These are phyloP conservation scores for Pogonophryne albipinna DNA, from an alignment of 2,797 vertebrate species.

Conservation along the genomic window DNA sequence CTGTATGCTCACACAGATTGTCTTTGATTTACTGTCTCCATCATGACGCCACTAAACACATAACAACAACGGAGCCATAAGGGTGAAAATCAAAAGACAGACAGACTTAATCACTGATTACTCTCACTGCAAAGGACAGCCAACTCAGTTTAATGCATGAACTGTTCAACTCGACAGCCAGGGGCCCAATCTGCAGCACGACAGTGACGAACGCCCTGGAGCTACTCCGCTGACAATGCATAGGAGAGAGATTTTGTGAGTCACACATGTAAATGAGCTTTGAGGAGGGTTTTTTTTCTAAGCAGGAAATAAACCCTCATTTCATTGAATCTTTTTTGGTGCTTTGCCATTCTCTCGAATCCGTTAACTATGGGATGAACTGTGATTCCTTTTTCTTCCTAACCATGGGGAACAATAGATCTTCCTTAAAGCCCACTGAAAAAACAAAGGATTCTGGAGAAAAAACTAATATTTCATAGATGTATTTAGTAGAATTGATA, in stretches of 20 bases:
- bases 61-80: conserved; percentile 16
- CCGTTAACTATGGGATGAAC: conserved; percentile 48
- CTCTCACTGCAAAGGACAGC: conserved; percentile 26
- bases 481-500: conserved; percentile 11
- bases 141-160: conserved; percentile 44
- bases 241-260: conserved; percentile 47
- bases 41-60: conserved; percentile 20
- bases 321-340: conserved; percentile 57
- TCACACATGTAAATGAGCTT: conserved; percentile 71
- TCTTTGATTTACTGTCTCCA: conserved; percentile 20
- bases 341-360: conserved; percentile 48
- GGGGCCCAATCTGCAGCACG: conserved; percentile 32
- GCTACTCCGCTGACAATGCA: conserved; percentile 49
- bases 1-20: not conserved
- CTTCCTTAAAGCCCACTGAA: conserved; percentile 28
- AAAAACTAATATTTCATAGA: conserved; percentile 22
- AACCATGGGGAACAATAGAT: conserved; percentile 41
- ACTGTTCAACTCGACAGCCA: conserved; percentile 36
- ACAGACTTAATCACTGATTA: conserved; percentile 27
- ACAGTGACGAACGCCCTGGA: conserved; percentile 50
- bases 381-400: conserved; percentile 33
- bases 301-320: conserved; percentile 57
- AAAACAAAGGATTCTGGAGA: conserved; percentile 25
- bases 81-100: conserved; percentile 20
- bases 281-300: conserved; percentile 43